Conservation (phyloP, 2,113 vertebrate species). For the Anarrhichthys ocellatus region DNA sequence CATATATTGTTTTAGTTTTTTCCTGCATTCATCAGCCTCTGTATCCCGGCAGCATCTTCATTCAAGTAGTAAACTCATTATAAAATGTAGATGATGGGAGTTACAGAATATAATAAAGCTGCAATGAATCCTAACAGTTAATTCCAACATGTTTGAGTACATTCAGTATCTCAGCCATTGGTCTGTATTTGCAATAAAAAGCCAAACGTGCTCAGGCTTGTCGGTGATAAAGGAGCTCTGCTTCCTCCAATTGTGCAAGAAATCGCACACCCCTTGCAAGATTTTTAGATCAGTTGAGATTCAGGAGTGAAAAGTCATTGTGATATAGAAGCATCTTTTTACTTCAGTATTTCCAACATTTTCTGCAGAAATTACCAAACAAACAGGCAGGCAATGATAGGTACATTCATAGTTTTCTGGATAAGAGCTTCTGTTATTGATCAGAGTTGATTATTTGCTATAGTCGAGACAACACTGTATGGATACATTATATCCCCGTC, state of each 20-base stretch:
- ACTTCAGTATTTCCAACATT: background rate
- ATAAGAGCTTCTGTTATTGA: background rate
- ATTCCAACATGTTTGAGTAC: slow-evolving; percentile 28
- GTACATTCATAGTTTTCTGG: background rate
- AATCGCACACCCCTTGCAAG: slow-evolving; percentile 53
- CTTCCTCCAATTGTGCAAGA: slow-evolving; percentile 78
- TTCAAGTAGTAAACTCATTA: background rate
- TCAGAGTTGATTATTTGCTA: background rate
- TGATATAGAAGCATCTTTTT: background rate
- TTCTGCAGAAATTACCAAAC: background rate
- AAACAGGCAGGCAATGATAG: background rate
- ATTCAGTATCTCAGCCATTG: slow-evolving; percentile 15
- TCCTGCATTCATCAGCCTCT: background rate
- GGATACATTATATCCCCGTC: background rate
- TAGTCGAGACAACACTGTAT: background rate
- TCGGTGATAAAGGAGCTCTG: slow-evolving; percentile 64
- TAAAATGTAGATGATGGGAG: background rate
- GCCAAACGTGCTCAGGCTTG: slow-evolving; percentile 64
- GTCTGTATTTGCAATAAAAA: slow-evolving; percentile 42
- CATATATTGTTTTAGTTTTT: background rate
- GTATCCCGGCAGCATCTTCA: background rate
- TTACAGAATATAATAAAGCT: background rate
- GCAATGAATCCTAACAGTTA: slow-evolving; percentile 19
- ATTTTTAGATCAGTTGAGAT: slow-evolving; percentile 39
- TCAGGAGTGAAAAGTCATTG: slow-evolving; percentile 28